phyloP scores from a whole-genome alignment of 1,140 invertebrate genomes.

The Medauroidea extradentata region DNA sequence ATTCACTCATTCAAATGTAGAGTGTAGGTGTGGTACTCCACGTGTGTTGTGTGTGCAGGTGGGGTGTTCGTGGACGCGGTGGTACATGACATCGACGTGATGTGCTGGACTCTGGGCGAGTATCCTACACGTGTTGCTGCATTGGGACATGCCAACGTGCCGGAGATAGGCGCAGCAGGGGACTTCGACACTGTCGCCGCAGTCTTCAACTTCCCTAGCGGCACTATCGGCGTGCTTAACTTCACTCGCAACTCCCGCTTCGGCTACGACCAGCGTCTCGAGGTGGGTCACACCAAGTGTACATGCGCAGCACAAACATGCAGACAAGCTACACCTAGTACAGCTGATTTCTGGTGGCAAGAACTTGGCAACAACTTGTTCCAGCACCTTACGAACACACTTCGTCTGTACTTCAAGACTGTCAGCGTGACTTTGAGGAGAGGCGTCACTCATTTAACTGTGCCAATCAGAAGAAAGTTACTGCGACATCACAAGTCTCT shows the following conservation, averaged over 20 bases:
- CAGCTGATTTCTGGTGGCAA: too few relatives aligned
- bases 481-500: too few relatives aligned
- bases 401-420: too few relatives aligned
- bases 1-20: too few relatives aligned
- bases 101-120: constrained; percentile 57
- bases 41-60: constrained; percentile 40
- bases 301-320: too few relatives aligned
- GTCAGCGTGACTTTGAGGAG: too few relatives aligned
- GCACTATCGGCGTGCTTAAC: constrained; percentile 58
- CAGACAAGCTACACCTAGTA: too few relatives aligned
- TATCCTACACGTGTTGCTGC: constrained; percentile 52
- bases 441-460: too few relatives aligned
- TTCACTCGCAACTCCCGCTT: constrained; percentile 58
- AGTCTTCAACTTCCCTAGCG: constrained; percentile 57
- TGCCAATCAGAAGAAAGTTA: too few relatives aligned
- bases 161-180: constrained; percentile 53
- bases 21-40: not conserved
- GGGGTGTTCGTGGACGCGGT: constrained; percentile 68
- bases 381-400: too few relatives aligned
- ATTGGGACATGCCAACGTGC: constrained; percentile 49
- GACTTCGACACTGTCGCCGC: constrained; percentile 63
- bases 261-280: constrained; percentile 67
- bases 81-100: constrained; percentile 66
- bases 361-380: too few relatives aligned
- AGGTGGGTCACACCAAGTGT: too few relatives aligned